These are phyloP conservation scores for Stegastes partitus DNA, from an alignment of 2,113 vertebrate genomes.

Conservation along the genomic window DNA sequence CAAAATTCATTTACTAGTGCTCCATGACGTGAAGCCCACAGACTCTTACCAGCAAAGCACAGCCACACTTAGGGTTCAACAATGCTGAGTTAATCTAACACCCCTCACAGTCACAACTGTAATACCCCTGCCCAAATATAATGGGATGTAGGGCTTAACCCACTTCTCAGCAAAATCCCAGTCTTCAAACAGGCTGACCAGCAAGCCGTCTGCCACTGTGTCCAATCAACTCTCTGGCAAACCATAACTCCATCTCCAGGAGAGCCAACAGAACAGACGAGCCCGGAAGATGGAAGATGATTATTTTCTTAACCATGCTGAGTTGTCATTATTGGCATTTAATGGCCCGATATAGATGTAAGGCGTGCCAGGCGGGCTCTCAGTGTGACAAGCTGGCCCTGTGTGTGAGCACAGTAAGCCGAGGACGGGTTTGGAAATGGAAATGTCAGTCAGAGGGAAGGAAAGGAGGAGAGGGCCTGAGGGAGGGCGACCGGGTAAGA, in stretches of 20 bases:
- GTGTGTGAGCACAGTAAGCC: slow-evolving; percentile 39
- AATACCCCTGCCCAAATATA: slow-evolving; percentile 62
- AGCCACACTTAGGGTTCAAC: slow-evolving; percentile 44
- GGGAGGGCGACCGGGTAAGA: not conserved
- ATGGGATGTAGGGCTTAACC: slow-evolving; percentile 67
- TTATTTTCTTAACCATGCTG: slow-evolving; percentile 40
- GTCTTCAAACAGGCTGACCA: slow-evolving; percentile 54
- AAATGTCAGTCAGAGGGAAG: slow-evolving; percentile 78
- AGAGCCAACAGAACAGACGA: slow-evolving; percentile 22
- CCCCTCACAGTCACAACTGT: slow-evolving; percentile 36
- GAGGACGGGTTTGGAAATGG: slow-evolving; percentile 25
- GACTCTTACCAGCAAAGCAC: slow-evolving; percentile 30
- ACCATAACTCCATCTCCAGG: slow-evolving; percentile 1
- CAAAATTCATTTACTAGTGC: not conserved
- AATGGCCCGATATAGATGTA: slow-evolving; percentile 43
- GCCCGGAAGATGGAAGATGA: slow-evolving; percentile 30
- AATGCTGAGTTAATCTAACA: slow-evolving; percentile 42
- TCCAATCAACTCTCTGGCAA: slow-evolving; percentile 41
- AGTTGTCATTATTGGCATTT: slow-evolving; percentile 50
- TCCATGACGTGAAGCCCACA: slow-evolving; percentile 20
- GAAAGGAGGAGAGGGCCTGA: slow-evolving; percentile 37
- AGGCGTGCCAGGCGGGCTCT: slow-evolving; percentile 33
- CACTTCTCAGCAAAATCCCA: slow-evolving; percentile 64
- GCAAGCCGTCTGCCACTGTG: slow-evolving; percentile 26
- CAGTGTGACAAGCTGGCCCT: slow-evolving; percentile 26